phyloP scores from a whole-genome alignment of 1,140 invertebrate species.

The Hycleus phaleratus region DNA sequence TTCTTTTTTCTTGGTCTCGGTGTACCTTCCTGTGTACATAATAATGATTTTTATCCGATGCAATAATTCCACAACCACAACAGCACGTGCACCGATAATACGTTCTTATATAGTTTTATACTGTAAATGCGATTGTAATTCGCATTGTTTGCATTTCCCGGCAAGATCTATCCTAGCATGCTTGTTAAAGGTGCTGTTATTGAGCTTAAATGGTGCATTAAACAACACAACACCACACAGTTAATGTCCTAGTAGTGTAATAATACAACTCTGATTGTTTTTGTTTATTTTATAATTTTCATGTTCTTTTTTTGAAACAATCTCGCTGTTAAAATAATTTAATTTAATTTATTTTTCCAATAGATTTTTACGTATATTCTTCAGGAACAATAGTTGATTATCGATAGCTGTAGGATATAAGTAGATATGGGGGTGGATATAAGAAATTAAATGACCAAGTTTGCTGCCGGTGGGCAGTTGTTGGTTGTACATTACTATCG shows the following conservation, averaged over 20 bases:
- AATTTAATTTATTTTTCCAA: no score
- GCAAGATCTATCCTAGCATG: constrained; percentile 7
- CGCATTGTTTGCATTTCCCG: constrained; percentile 19
- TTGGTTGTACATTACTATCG: no score
- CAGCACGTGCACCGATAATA: constrained; percentile 11
- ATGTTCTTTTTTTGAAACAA: no score
- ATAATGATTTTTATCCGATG: no score
- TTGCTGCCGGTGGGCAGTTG: neutral
- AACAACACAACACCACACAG: constrained; percentile 10
- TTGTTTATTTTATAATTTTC: no score
- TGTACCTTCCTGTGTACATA: no score
- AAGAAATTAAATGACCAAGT: no score
- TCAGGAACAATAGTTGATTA: no score
- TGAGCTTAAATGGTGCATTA: constrained; percentile 18
- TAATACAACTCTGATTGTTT: no score
- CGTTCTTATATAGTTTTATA: constrained; percentile 1
- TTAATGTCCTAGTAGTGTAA: no score
- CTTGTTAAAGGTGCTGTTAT: constrained; percentile 18
- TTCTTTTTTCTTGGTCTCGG: no score
- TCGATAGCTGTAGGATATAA: neutral
- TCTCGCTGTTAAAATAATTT: neutral
- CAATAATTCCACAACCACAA: constrained; percentile 4
- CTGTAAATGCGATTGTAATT: constrained; percentile 20
- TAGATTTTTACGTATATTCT: no score
- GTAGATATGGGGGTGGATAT: neutral